Base-by-base conservation (phyloP, 2,113 vertebrate genomes). In the Cettia cetti region DNA sequence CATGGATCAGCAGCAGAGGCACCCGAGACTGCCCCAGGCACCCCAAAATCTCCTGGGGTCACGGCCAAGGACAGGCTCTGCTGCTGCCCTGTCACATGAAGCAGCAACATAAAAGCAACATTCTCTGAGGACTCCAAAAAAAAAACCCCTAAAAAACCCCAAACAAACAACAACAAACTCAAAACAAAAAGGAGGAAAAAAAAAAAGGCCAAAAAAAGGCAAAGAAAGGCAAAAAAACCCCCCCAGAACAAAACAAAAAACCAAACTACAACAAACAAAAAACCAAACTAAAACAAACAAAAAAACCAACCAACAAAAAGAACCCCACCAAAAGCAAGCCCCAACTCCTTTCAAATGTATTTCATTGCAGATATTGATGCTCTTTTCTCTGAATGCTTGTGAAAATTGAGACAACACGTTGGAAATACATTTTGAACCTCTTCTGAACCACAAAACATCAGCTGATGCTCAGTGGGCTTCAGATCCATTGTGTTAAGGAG, bases 1-100 rank as follows among this genome's bases (percentile, higher is more conserved):
- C 10, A 1, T 1, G 37, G 30, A 44, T 15, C 54, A n/a, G 44
- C 56, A 37, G 14, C 30, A 26, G 50, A 16, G 28, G 21, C 13
- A 9, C 14, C 22, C 26, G 57, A 26, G 13, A 13, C 7, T 10
- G 47, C 16, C 14, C 31, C 23, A 22, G 2, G 3, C 33, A 33
- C 49, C 68, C 20, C 39, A 35, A 5, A 21, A 31, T 16, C 9
- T 1, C 22, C 52, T 2, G 5, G 4, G 4, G 27, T 22, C 35
- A 3, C 1, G 0, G 31, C 12, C 1, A 0, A 15, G 13, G 68
- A 11, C 24, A 20, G n/a, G 7, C 13, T 9, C 9, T 35, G 28
- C 47, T 12, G 9, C 21, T 56, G 56, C 40, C 64, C 19, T 13
- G 11, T 10, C 64, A 45, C 13, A 6, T 3, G 15, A 22, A 35